These are phyloP conservation scores for Drosophila sordidapex DNA, from an alignment of 2,888 invertebrate species.

Conservation along the genomic window DNA sequence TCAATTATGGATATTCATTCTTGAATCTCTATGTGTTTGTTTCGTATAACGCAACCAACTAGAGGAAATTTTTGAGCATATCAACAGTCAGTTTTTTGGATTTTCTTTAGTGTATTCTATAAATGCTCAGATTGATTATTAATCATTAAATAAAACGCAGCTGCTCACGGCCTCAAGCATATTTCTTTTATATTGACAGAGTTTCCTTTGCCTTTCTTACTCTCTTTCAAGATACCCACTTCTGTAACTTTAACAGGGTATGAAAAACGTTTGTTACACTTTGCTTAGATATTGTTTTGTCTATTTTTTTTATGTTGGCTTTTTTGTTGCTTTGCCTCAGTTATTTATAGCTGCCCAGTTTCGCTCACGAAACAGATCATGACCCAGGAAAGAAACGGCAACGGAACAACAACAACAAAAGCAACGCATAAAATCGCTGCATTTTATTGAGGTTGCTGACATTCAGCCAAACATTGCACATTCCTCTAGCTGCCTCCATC, in stretches of 20 bases:
- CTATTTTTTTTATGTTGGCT: not conserved
- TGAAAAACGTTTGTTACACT: constrained; percentile 44
- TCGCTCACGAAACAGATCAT: constrained; percentile 79
- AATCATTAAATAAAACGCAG: not conserved
- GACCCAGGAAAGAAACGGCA: constrained; percentile 84
- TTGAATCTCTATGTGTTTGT: not conserved
- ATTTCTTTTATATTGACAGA: not conserved
- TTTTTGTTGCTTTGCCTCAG: constrained; percentile 27
- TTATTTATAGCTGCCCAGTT: constrained; percentile 69
- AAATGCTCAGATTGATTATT: not conserved
- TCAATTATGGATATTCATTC: not conserved
- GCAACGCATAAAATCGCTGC: constrained; percentile 80
- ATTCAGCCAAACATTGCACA: constrained; percentile 67
- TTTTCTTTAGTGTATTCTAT: not conserved
- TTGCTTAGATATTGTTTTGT: constrained; percentile 24
- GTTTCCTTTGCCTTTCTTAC: not conserved
- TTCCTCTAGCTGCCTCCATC: constrained; percentile 34
- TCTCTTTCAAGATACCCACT: not conserved
- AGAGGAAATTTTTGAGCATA: not conserved
- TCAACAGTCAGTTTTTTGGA: not conserved
- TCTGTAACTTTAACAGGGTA: constrained; percentile 3
- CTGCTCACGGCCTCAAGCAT: no score
- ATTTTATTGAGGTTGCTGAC: constrained; percentile 82
- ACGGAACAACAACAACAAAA: constrained; percentile 76
- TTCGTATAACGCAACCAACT: not conserved